A percentile compares a stretch with the other conserved stretches of the same genome.
phyloP scores from a whole-genome alignment of 2,113 vertebrate genomes.

The Dasyprocta punctata region DNA sequence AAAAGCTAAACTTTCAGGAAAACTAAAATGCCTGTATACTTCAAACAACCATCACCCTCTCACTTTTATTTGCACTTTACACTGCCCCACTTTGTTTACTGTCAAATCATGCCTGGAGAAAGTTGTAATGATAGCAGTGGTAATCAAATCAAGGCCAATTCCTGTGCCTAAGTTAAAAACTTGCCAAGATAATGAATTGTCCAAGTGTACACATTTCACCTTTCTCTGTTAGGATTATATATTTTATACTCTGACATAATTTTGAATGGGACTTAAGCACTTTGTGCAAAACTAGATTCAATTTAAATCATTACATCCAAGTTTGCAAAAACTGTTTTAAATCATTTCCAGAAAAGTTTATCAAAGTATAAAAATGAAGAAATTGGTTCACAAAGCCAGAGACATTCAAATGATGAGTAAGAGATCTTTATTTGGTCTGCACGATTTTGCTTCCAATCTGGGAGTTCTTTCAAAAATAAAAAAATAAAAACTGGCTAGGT shows the following conservation, averaged over 20 bases:
- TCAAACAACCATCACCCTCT: constrained; percentile 3
- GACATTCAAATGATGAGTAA: constrained; percentile 33
- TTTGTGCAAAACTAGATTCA: constrained; percentile 5
- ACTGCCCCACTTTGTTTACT: background rate
- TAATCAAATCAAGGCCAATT: constrained; percentile 45
- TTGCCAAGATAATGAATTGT: background rate
- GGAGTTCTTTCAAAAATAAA: background rate
- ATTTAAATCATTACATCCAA: constrained; percentile 20
- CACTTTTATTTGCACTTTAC: background rate
- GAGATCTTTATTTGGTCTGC: constrained; percentile 53
- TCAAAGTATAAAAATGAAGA: constrained; percentile 45
- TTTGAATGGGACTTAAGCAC: background rate
- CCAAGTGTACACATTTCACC: background rate
- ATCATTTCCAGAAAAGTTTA: constrained; percentile 50
- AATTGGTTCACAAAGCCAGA: constrained; percentile 29
- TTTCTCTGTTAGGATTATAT: constrained; percentile 26
- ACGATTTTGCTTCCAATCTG: constrained; percentile 45
- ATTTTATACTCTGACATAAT: background rate
- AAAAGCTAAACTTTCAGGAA: constrained; percentile 42
- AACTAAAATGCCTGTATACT: background rate
- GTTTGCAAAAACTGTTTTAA: constrained; percentile 32
- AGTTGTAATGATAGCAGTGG: background rate
- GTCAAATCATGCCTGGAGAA: background rate
- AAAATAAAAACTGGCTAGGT: background rate
- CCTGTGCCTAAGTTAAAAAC: background rate